Conservation (phyloP, 2,113 vertebrate genomes). For the Peromyscus polionotus region DNA sequence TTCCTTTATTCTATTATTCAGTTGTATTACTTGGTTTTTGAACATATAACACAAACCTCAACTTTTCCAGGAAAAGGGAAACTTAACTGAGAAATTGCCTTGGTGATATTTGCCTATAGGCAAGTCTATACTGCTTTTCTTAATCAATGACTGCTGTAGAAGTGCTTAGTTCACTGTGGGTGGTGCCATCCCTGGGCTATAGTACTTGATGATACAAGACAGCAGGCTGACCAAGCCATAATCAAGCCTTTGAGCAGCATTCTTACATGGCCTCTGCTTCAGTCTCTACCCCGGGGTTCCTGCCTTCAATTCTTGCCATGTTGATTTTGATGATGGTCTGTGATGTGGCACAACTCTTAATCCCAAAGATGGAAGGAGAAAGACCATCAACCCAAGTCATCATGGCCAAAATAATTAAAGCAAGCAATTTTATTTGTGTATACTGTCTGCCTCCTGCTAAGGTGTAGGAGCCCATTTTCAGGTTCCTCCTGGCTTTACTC, state of each 20-base stretch:
- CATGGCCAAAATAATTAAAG: neutral
- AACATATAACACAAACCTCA: neutral
- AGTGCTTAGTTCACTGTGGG: neutral
- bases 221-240: neutral
- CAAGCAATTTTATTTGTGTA: neutral
- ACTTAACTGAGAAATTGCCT: neutral
- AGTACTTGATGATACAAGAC: too few species aligned
- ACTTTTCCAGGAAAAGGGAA: neutral
- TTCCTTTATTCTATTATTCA: conserved; percentile 23
- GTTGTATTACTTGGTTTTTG: neutral
- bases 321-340: neutral
- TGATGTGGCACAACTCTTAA: too few species aligned
- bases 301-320: neutral
- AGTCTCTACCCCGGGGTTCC: neutral
- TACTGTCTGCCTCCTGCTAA: neutral
- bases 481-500: too few species aligned
- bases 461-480: too few species aligned
- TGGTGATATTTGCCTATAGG: neutral
- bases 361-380: too few species aligned
- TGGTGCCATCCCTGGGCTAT: neutral
- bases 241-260: neutral
- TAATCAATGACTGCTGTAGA: neutral
- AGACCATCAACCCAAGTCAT: neutral
- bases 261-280: neutral
- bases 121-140: neutral